These are phyloP conservation scores for Penaeus chinensis DNA, from an alignment of 1,140 invertebrate species.

Conservation along the genomic window DNA sequence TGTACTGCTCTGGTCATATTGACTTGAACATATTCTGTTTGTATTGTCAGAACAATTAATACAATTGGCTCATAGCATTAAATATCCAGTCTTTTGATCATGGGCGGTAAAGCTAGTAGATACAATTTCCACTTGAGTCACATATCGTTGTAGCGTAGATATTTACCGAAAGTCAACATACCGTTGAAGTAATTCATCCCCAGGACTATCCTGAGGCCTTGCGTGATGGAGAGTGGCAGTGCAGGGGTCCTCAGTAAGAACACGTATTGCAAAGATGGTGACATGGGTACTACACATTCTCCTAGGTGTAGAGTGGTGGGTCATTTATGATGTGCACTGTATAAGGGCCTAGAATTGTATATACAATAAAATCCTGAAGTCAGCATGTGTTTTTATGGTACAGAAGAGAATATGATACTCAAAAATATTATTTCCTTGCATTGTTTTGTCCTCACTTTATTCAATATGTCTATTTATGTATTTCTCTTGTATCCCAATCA, in stretches of 20 bases:
- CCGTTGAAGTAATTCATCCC: constrained; percentile 36
- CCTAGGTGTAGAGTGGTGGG: constrained; percentile 34
- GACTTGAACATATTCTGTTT: no score
- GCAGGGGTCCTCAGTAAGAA: constrained; percentile 48
- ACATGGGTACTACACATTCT: constrained; percentile 24
- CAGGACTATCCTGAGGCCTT: constrained; percentile 53
- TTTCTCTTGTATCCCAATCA: no score
- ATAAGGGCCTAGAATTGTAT: constrained; percentile 58
- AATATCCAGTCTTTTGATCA: neutral
- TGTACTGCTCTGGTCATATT: no score
- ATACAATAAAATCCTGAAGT: constrained; percentile 55
- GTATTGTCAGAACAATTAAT: no score
- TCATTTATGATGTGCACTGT: constrained; percentile 56
- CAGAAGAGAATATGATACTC: neutral
- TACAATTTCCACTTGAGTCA: constrained; percentile 7
- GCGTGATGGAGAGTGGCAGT: constrained; percentile 31
- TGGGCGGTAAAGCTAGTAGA: neutral
- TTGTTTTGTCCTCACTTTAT: neutral
- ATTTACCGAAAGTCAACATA: constrained; percentile 29
- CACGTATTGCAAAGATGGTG: constrained; percentile 16
- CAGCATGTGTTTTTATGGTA: constrained; percentile 18
- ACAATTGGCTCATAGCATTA: neutral
- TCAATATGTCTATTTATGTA: no score
- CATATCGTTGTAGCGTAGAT: constrained; percentile 51
- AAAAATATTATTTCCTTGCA: neutral